Evolutionary conservation across 2,888 invertebrate species (phyloP).

Genomic region (Adela reaumurella): DNA sequence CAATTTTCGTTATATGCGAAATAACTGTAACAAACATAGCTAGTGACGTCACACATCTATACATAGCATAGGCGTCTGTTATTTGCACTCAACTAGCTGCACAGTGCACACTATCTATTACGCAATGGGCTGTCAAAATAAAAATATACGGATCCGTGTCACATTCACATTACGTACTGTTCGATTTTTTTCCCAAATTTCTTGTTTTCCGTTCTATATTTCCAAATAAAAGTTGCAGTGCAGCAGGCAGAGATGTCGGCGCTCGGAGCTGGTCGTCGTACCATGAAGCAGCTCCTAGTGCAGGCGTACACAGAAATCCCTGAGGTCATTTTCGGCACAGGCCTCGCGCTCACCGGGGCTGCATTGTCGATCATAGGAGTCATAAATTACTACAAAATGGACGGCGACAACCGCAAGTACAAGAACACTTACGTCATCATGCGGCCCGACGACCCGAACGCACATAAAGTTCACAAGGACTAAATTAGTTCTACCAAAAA

Average conservation of each 20-base stretch:
- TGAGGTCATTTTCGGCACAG: constrained; percentile 61
- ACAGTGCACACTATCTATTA: too few relatives aligned
- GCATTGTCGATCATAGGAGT: constrained; percentile 43
- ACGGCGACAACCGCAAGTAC: constrained; percentile 66
- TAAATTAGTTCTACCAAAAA: constrained; percentile 18
- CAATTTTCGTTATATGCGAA: too few relatives aligned
- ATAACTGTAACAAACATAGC: too few relatives aligned
- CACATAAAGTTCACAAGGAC: constrained; percentile 50
- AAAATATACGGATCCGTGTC: too few relatives aligned
- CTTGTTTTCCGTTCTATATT: too few relatives aligned
- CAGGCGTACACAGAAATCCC: constrained; percentile 67
- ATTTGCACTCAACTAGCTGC: too few relatives aligned
- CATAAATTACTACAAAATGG: constrained; percentile 49
- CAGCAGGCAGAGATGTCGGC: constrained; percentile 30
- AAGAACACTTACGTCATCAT: constrained; percentile 61
- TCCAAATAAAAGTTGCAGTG: too few relatives aligned
- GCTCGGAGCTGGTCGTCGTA: constrained; percentile 25
- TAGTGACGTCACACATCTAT: too few relatives aligned
- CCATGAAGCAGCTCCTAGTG: constrained; percentile 31
- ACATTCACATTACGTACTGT: too few relatives aligned
- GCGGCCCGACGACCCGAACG: constrained; percentile 66
- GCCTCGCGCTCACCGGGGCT: constrained; percentile 57
- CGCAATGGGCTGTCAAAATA: too few relatives aligned
- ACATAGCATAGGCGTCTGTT: too few relatives aligned
- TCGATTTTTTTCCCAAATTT: too few relatives aligned